Percentiles rank a stretch among this genome's conserved stretches.
Conservation (phyloP, 2,797 vertebrate genomes). For the Gymnothorax javanicus region DNA sequence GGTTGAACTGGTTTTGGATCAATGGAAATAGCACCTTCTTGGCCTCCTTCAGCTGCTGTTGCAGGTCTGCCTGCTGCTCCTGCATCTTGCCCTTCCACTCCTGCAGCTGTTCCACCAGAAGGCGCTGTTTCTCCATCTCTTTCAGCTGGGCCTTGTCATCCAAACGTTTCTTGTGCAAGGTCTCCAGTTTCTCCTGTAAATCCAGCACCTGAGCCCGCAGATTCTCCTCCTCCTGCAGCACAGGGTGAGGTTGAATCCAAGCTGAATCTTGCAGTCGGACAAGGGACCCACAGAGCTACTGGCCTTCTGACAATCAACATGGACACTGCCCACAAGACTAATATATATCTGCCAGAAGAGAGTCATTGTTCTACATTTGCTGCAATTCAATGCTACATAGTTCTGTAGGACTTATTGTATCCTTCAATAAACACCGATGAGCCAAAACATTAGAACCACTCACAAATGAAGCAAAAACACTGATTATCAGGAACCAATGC, state of each 20-base stretch:
- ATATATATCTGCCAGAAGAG: background rate
- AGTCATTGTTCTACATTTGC: background rate
- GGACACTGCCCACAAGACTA: background rate
- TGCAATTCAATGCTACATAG: background rate
- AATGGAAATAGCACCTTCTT: conserved; percentile 24
- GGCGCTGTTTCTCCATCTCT: conserved; percentile 96
- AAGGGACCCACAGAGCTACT: background rate
- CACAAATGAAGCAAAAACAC: too few relatives aligned
- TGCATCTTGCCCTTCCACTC: conserved; percentile 99
- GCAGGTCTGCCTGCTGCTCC: conserved; percentile 87
- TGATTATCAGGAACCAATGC: too few relatives aligned
- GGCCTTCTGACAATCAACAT: background rate
- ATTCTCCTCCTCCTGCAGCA: conserved; percentile 75
- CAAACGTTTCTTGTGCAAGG: conserved; percentile 86
- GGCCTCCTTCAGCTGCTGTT: conserved; percentile 27
- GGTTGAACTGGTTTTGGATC: background rate
- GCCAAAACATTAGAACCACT: too few relatives aligned
- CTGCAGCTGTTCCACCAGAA: conserved; percentile 96
- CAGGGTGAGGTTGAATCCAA: background rate
- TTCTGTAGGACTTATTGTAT: background rate
- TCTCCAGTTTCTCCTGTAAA: conserved; percentile 96
- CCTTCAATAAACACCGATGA: background rate
- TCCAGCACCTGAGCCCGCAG: conserved; percentile 89
- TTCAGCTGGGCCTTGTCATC: conserved; percentile 97
- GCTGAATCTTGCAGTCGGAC: background rate